These are phyloP conservation scores for Peromyscus leucopus DNA, from an alignment of 2,113 vertebrate genomes.

Conservation along the genomic window DNA sequence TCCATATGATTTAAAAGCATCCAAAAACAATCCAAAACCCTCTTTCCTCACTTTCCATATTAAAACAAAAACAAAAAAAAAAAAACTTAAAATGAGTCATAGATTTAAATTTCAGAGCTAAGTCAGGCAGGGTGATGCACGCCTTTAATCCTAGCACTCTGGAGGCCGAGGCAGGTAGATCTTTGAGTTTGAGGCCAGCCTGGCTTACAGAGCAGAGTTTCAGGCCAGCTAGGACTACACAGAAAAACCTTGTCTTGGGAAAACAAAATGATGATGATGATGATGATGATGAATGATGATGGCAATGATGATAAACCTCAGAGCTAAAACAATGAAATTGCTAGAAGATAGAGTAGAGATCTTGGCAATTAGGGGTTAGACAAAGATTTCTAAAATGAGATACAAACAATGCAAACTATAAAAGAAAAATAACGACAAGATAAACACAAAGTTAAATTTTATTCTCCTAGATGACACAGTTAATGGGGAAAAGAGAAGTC, in stretches of 20 bases:
- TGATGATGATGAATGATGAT: background rate
- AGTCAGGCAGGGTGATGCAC: background rate
- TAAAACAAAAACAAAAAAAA: background rate
- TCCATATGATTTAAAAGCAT: background rate
- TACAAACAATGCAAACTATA: background rate
- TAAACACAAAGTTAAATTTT: background rate
- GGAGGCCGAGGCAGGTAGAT: background rate
- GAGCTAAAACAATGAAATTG: background rate
- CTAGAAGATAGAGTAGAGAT: background rate
- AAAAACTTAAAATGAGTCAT: background rate
- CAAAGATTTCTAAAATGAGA: background rate
- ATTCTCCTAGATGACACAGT: background rate
- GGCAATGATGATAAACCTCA: background rate
- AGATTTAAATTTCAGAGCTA: background rate
- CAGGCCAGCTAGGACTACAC: background rate
- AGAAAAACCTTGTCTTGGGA: background rate
- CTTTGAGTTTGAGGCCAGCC: background rate
- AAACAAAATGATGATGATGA: background rate
- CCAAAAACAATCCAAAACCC: background rate
- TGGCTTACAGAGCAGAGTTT: background rate
- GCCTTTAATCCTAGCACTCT: background rate
- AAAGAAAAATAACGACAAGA: background rate
- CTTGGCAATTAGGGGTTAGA: background rate
- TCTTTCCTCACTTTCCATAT: background rate
- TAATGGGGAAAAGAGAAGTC: background rate